Conservation (phyloP, 2,113 vertebrate species). For the Rana temporaria region DNA sequence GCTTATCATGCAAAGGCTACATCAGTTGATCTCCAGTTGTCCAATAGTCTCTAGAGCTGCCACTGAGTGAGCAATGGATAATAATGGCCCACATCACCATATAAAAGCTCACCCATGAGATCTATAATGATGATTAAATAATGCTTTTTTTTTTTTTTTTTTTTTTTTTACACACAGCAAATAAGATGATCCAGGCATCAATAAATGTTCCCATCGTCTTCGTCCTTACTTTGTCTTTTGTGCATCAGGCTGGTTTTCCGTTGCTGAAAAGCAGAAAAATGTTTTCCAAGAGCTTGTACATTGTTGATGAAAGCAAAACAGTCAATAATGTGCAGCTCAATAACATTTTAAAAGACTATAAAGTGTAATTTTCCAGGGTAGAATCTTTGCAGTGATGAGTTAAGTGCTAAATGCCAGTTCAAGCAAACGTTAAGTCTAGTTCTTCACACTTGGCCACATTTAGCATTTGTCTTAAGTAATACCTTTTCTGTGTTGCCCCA, state of each 20-base stretch:
- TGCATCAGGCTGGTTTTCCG: slow-evolving; percentile 14
- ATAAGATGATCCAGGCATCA: slow-evolving; percentile 43
- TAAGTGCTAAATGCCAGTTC: slow-evolving; percentile 27
- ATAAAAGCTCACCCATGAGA: slow-evolving; percentile 29
- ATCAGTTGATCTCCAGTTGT: too few species aligned
- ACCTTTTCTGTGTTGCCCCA: not conserved
- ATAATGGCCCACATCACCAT: slow-evolving; percentile 30
- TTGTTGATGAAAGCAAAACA: slow-evolving; percentile 41
- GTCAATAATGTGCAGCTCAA: slow-evolving; percentile 54
- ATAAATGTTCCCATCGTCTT: slow-evolving; percentile 40
- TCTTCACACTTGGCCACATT: too few species aligned
- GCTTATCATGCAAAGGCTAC: too few species aligned
- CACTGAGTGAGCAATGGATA: not conserved
- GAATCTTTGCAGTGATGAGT: slow-evolving; percentile 39
- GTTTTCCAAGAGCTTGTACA: slow-evolving; percentile 40
- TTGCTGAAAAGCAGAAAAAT: slow-evolving; percentile 48
- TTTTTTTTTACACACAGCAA: slow-evolving; percentile 37
- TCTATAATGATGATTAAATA: slow-evolving; percentile 36
- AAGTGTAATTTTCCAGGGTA: slow-evolving; percentile 43
- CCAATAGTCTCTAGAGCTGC: too few species aligned
- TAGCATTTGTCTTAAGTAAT: too few species aligned
- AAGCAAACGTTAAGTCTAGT: slow-evolving; percentile 8
- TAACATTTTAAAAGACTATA: slow-evolving; percentile 47
- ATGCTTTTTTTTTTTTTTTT: slow-evolving; percentile 23
- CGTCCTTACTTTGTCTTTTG: slow-evolving; percentile 32